Evolutionary conservation across 2,113 vertebrate species (phyloP).

Genomic region (Heterocephalus glaber): DNA sequence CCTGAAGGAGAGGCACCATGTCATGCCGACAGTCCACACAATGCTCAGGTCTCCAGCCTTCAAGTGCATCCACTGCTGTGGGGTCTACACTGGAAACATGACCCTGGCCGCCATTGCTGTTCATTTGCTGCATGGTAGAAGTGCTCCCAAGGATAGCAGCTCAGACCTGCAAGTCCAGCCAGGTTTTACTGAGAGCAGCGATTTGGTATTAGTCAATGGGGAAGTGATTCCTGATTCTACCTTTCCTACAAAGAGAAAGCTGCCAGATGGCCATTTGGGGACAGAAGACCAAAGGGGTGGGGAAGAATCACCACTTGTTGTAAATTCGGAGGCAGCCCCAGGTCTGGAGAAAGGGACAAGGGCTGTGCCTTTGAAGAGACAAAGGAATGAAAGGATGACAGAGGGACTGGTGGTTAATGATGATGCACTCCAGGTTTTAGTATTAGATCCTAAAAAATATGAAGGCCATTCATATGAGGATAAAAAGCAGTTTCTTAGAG

Average conservation of each 20-base stretch:
- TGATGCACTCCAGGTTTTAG: constrained; percentile 85
- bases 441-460: constrained; percentile 86
- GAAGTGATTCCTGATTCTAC: constrained; percentile 78
- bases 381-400: constrained; percentile 84
- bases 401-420: constrained; percentile 71
- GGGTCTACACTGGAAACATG: constrained; percentile 96
- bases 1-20: constrained; percentile 94
- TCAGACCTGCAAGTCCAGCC: constrained; percentile 79
- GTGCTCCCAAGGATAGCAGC: constrained; percentile 91
- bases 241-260: constrained; percentile 82
- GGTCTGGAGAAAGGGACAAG: constrained; percentile 64
- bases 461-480: constrained; percentile 87
- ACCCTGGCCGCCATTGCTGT: constrained; percentile 94
- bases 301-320: constrained; percentile 72
- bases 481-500: constrained; percentile 91
- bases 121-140: constrained; percentile 93
- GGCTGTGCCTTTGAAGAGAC: constrained; percentile 86
- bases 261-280: constrained; percentile 68
- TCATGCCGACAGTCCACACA: constrained; percentile 95
- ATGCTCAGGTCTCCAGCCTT: constrained; percentile 95
- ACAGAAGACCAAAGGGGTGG: constrained; percentile 78
- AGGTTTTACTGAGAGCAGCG: constrained; percentile 71
- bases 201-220: constrained; percentile 78
- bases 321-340: background rate
- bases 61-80: constrained; percentile 98